Conservation (phyloP, 2,113 vertebrate genomes). For the Callionymus lyra region DNA sequence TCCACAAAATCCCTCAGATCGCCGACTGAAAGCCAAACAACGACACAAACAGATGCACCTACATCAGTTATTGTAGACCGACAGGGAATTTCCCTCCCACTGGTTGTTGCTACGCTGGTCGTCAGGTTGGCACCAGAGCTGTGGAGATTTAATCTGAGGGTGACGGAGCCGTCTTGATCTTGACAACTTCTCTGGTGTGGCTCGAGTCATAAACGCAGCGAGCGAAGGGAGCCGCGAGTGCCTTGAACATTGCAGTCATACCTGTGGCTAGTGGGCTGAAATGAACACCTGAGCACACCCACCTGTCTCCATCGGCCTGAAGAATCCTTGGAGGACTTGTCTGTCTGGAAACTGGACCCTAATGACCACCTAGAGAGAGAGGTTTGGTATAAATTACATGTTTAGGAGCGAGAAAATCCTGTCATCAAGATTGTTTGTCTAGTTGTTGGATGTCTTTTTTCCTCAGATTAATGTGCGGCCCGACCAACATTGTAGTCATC, state of each 20-base stretch:
- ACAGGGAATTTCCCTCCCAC: conserved; percentile 32
- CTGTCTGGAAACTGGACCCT: conserved; percentile 90
- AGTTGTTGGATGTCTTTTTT: too few relatives aligned
- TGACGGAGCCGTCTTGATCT: conserved; percentile 46
- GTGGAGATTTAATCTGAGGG: conserved; percentile 1
- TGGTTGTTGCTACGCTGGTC: conserved; percentile 6
- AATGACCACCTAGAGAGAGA: conserved; percentile 74
- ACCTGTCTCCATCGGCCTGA: conserved; percentile 85
- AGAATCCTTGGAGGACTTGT: conserved; percentile 85
- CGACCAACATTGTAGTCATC: neutral
- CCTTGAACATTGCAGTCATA: conserved; percentile 51
- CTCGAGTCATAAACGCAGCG: conserved; percentile 39
- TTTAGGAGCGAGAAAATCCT: too few relatives aligned
- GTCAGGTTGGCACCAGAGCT: neutral
- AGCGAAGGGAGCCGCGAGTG: conserved; percentile 38
- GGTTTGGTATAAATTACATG: neutral
- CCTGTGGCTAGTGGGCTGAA: conserved; percentile 52
- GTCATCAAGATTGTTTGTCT: too few relatives aligned
- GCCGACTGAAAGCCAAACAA: conserved; percentile 66
- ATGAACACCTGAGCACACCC: conserved; percentile 29
- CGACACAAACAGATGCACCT: conserved; percentile 9
- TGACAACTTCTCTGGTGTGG: conserved; percentile 38
- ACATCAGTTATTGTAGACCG: neutral
- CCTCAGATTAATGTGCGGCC: too few relatives aligned
- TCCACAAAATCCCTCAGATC: conserved; percentile 75